phyloP scores from a whole-genome alignment of 2,888 invertebrate genomes.

The Drosophila algonquin region DNA sequence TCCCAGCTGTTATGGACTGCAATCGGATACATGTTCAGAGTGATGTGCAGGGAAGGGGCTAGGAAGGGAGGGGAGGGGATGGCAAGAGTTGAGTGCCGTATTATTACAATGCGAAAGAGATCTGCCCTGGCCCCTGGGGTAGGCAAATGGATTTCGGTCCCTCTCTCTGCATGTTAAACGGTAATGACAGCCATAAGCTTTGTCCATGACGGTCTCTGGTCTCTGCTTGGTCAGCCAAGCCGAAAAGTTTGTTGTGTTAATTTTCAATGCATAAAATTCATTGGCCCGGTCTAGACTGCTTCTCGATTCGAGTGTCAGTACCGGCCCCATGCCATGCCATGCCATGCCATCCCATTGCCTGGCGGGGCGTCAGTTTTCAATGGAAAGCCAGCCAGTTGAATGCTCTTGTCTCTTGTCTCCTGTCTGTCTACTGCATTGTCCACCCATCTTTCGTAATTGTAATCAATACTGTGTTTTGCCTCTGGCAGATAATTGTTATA shows the following conservation, averaged over 20 bases:
- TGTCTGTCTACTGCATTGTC: constrained; percentile 20
- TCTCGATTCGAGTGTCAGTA: constrained; percentile 7
- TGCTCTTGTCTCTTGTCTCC: constrained; percentile 21
- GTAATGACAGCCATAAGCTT: constrained; percentile 70
- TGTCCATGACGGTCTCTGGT: constrained; percentile 14
- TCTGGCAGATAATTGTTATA: constrained; percentile 37
- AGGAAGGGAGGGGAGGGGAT: not conserved
- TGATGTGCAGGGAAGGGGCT: constrained; percentile 3
- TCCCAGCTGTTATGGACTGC: constrained; percentile 71
- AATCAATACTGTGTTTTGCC: constrained; percentile 26
- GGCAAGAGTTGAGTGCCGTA: constrained; percentile 26
- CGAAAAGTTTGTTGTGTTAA: constrained; percentile 75
- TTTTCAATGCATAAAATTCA: constrained; percentile 72
- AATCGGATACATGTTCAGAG: constrained; percentile 67
- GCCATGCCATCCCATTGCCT: constrained; percentile 41
- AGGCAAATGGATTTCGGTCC: constrained; percentile 62
- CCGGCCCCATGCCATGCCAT: constrained; percentile 15
- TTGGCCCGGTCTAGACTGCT: constrained; percentile 26
- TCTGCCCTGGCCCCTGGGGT: constrained; percentile 25
- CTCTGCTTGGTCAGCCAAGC: constrained; percentile 55
- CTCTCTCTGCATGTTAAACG: constrained; percentile 47
- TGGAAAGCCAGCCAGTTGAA: constrained; percentile 47
- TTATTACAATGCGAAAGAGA: constrained; percentile 48
- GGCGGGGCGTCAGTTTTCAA: constrained; percentile 58
- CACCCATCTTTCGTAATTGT: constrained; percentile 2